Evolutionary conservation across 2,797 vertebrate species (phyloP), one percentile per base, ranked within the genome.

Genomic region (Gallirallus australis): DNA sequence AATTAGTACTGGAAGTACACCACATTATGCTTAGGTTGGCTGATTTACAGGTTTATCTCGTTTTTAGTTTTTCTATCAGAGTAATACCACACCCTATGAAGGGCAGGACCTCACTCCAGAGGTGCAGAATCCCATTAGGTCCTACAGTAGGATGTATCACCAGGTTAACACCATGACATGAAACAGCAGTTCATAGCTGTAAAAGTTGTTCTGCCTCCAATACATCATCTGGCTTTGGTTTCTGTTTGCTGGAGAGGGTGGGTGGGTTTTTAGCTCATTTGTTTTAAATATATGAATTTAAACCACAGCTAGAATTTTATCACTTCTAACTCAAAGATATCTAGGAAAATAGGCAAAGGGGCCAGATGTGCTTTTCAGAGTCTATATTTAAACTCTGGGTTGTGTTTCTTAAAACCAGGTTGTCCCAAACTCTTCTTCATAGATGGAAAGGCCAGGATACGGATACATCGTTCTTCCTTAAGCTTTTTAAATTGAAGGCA

Each of bases 341-440:
- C n/a, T 52, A 82, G 37, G 24, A 66, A 64, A 81, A 63, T 0
- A 1, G 52, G 40, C 23, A 53, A 12, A 0, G 1, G 27, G 13
- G 15, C 2, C 18, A 68, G 31, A 30, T 53, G 7, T n/a, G 18
- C 5, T 40, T 60, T 72, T 77, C 53, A 77, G 27, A 64, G 15
- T 33, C 17, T 63, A 2, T 21, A 21, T 72, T 89, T 76, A 68
- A 59, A 47, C 70, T 61, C 15, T 42, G 23, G 9, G 3, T 37
- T 48, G 6, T 6, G 7, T 61, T 75, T 42, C 33, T 82, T 33
- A 75, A 9, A 56, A 20, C 4, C 3, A 79, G 42, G 2, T 50
- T 79, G 28, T n/a, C 19, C 11, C 39, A 79, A 54, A 53, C 2
- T 3, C 11, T 64, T 56, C 28, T 33, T 33, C 11, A 31, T 6